These are phyloP conservation scores for Andricus curvator DNA, from an alignment of 2,888 invertebrate species.

Conservation along the genomic window DNA sequence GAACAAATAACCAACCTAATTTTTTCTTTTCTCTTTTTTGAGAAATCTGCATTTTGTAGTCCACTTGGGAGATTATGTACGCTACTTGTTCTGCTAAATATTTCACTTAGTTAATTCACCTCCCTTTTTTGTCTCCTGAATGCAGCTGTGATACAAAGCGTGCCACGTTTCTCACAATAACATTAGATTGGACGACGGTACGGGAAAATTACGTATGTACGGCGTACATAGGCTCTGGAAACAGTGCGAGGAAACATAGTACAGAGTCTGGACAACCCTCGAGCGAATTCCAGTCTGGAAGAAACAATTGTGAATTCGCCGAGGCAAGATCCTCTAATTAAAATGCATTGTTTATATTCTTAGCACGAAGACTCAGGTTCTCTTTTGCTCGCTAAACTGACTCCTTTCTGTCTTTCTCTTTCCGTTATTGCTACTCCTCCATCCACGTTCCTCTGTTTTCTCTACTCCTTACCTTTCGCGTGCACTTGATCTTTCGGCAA, in stretches of 20 bases:
- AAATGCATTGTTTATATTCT: conserved; percentile 77
- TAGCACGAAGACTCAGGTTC: conserved; percentile 62
- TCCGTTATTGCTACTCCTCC: conserved; percentile 42
- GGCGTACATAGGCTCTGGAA: conserved; percentile 46
- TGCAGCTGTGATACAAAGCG: neutral
- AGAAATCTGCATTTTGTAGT: neutral
- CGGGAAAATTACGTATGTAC: conserved; percentile 52
- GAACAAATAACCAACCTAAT: no score
- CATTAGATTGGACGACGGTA: conserved; percentile 35
- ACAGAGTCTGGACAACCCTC: conserved; percentile 42
- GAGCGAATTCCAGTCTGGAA: conserved; percentile 54
- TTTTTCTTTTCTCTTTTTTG: no score
- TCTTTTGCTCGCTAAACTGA: conserved; percentile 42
- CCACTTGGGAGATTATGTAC: neutral
- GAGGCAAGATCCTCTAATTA: conserved; percentile 72
- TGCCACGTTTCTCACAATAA: conserved; percentile 18
- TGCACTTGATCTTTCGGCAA: neutral
- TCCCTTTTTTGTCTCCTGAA: conserved; percentile 6
- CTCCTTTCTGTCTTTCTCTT: conserved; percentile 43
- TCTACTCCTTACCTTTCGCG: conserved; percentile 25
- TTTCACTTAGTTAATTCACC: conserved; percentile 22
- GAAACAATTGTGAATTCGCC: conserved; percentile 69
- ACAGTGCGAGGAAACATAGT: conserved; percentile 46
- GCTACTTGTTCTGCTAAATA: conserved; percentile 2
- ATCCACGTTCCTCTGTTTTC: conserved; percentile 10